Conservation (phyloP, 2,797 vertebrate species). For the Carduelis carduelis region DNA sequence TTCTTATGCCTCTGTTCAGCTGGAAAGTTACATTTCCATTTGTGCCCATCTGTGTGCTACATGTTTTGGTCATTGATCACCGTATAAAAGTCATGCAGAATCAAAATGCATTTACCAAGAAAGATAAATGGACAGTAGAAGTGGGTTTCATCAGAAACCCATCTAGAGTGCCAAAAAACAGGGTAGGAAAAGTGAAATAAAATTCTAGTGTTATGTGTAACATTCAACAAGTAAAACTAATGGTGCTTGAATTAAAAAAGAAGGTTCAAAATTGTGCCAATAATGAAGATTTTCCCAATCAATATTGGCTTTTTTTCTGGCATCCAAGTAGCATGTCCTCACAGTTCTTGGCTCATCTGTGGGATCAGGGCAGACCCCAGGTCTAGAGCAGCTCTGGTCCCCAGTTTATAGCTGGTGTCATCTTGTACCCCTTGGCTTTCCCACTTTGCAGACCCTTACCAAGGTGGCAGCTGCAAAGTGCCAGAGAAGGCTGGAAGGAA, state of each 20-base stretch:
- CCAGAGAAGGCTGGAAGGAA: background rate
- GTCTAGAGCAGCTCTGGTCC: background rate
- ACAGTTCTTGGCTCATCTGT: background rate
- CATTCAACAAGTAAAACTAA: background rate
- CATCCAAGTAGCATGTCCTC: background rate
- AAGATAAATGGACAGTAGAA: constrained; percentile 2
- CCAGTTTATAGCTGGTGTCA: background rate
- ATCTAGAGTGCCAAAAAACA: background rate
- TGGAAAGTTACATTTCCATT: background rate
- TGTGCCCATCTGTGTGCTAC: background rate
- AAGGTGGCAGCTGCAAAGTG: background rate
- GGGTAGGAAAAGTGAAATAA: background rate
- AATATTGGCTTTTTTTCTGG: background rate
- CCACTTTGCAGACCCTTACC: background rate
- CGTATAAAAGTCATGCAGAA: background rate
- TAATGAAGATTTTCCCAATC: background rate
- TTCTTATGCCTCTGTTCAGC: background rate
- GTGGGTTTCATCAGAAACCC: background rate
- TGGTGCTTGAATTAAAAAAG: background rate
- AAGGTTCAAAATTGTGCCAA: background rate
- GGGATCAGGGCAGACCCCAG: no score
- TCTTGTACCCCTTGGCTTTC: background rate
- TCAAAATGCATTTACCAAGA: constrained; percentile 4
- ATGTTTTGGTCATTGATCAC: background rate
- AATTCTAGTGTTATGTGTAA: background rate